These are phyloP conservation scores for Drosophila virilis DNA, from an alignment of 1,140 invertebrate species.

Conservation along the genomic window DNA sequence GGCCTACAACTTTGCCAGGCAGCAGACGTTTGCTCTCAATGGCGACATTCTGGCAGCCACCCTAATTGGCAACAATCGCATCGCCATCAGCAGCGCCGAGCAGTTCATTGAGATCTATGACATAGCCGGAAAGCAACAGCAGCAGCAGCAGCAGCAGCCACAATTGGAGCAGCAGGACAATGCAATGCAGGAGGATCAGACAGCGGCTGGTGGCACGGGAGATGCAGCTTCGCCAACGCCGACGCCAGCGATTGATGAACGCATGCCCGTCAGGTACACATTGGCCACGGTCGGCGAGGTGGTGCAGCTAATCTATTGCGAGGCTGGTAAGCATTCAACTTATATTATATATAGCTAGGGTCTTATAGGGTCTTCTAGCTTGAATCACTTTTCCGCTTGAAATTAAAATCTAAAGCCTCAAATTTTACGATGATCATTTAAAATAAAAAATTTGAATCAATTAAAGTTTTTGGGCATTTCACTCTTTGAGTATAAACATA, in stretches of 20 bases:
- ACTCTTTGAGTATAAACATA: no score
- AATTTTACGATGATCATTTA: no score
- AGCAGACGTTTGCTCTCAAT: slow-evolving; percentile 77
- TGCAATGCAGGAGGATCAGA: slow-evolving; percentile 19
- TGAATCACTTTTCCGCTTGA: no score
- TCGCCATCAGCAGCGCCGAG: slow-evolving; percentile 80
- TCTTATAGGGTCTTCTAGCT: no score
- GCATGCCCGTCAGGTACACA: slow-evolving; percentile 61
- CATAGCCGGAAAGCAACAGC: slow-evolving; percentile 67
- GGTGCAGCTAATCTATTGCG: slow-evolving; percentile 79
- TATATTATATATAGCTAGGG: not conserved
- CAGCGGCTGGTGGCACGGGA: not conserved
- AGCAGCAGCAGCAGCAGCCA: slow-evolving; percentile 27
- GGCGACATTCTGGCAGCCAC: slow-evolving; percentile 79
- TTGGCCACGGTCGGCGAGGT: slow-evolving; percentile 79
- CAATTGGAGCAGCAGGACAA: slow-evolving; percentile 25
- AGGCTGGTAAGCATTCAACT: slow-evolving; percentile 58
- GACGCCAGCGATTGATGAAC: slow-evolving; percentile 46
- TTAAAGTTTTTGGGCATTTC: no score
- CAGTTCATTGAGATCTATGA: slow-evolving; percentile 83
- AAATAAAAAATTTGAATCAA: no score
- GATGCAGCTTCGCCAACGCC: slow-evolving; percentile 22
- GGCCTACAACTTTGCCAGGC: slow-evolving; percentile 80
- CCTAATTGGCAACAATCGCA: slow-evolving; percentile 73
- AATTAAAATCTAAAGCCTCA: no score